Percentiles rank a stretch among this genome's conserved stretches.
These are phyloP conservation scores for Mizuhopecten yessoensis DNA, from an alignment of 1,140 invertebrate genomes.

Conservation along the genomic window DNA sequence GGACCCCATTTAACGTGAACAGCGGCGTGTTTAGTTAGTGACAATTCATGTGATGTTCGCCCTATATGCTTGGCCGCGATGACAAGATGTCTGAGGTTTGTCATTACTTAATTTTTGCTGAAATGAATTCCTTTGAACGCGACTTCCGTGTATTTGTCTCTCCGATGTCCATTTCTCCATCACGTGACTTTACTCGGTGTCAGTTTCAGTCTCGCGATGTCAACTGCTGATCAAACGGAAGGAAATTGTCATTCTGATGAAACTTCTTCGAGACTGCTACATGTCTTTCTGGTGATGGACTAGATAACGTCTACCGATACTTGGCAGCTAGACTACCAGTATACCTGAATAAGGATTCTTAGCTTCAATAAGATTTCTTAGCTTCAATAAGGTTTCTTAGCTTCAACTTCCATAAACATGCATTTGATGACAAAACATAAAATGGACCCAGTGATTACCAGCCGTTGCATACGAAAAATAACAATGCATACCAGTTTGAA, in stretches of 20 bases:
- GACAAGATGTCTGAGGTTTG: constrained; percentile 28
- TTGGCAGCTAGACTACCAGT: neutral
- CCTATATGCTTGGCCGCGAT: neutral
- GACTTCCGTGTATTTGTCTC: constrained; percentile 31
- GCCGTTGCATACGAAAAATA: too few species aligned
- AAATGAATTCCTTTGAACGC: constrained; percentile 33
- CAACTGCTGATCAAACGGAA: neutral
- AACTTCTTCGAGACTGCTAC: neutral
- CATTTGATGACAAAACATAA: too few species aligned
- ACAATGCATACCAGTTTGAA: too few species aligned
- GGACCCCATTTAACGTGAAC: neutral
- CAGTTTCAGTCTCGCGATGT: neutral
- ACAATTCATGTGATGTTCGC: neutral
- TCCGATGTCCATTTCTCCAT: neutral
- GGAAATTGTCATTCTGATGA: neutral
- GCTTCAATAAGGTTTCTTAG: too few species aligned
- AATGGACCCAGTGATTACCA: too few species aligned
- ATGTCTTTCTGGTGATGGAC: neutral
- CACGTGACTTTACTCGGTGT: neutral
- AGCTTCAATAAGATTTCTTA: too few species aligned
- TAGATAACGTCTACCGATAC: neutral
- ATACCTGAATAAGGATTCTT: too few species aligned
- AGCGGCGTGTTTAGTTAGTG: neutral
- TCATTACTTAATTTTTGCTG: constrained; percentile 8
- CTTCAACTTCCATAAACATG: too few species aligned